Percentiles rank a stretch among this genome's conserved stretches.
Evolutionary conservation across 2,797 vertebrate species (phyloP).

Genomic region (Rhincodon typus): DNA sequence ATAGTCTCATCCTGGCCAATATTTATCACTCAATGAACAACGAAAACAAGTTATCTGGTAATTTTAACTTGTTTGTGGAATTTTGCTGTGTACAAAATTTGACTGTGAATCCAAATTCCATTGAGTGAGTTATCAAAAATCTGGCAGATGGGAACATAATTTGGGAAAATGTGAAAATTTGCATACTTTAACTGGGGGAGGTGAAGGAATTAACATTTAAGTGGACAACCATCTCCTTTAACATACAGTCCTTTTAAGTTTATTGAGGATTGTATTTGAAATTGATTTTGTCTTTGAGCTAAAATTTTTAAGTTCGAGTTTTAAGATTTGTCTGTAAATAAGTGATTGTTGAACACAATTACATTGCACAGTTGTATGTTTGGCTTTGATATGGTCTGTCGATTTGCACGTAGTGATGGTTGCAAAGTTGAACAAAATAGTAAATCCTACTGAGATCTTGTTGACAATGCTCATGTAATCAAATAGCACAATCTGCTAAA

Average conservation of each 20-base stretch:
- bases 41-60: not conserved
- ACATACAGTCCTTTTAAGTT: not conserved
- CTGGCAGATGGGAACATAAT: too few species aligned
- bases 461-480: too few species aligned
- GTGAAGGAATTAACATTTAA: not conserved
- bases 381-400: not conserved
- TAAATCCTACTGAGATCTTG: not conserved
- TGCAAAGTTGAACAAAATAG: not conserved
- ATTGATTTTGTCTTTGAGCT: not conserved
- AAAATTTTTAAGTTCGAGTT: not conserved
- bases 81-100: not conserved
- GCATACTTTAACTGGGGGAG: not conserved
- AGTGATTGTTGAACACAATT: too few species aligned
- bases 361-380: too few species aligned
- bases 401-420: not conserved
- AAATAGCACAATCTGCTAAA: too few species aligned
- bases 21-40: not conserved
- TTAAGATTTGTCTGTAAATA: too few species aligned
- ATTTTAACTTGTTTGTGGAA: not conserved
- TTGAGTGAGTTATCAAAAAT: not conserved
- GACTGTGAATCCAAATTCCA: not conserved
- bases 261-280: not conserved
- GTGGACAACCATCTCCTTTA: not conserved
- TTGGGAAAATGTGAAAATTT: too few species aligned
- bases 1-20: not conserved